Percentiles rank a stretch among this genome's conserved stretches.
Conservation (phyloP, 2,797 vertebrate species). For the Melanotaenia maccullochi region DNA sequence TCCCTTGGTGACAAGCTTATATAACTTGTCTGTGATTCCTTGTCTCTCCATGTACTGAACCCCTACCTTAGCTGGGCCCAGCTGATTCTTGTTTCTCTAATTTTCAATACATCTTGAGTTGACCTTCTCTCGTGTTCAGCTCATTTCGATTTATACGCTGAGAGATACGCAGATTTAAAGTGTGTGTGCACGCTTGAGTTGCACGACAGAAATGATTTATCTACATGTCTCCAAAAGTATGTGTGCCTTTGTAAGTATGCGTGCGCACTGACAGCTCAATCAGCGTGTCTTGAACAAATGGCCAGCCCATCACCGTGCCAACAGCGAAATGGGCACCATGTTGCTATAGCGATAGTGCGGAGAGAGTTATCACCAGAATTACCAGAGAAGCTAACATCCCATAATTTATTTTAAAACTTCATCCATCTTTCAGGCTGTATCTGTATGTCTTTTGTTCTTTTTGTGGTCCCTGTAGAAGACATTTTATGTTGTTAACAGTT, state of each 20-base stretch:
- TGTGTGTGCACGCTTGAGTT: slow-evolving; percentile 19
- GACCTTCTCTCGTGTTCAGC: slow-evolving; percentile 63
- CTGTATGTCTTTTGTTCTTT: slow-evolving; percentile 34
- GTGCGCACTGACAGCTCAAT: slow-evolving; percentile 74
- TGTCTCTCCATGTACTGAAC: slow-evolving; percentile 19
- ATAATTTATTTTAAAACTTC: slow-evolving; percentile 67
- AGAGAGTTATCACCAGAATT: slow-evolving; percentile 75
- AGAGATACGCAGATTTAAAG: slow-evolving; percentile 51
- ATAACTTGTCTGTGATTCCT: slow-evolving; percentile 9
- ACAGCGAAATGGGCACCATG: slow-evolving; percentile 63
- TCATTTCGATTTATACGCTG: slow-evolving; percentile 55
- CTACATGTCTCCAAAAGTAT: slow-evolving; percentile 43
- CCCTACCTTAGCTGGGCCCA: slow-evolving; percentile 25
- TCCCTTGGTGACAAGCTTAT: slow-evolving; percentile 39
- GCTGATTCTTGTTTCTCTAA: slow-evolving; percentile 45
- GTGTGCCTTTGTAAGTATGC: slow-evolving; percentile 39
- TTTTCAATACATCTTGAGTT: slow-evolving; percentile 60
- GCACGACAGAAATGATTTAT: slow-evolving; percentile 58
- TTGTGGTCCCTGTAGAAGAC: slow-evolving; percentile 13
- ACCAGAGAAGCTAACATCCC: slow-evolving; percentile 70
- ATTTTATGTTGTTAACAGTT: not conserved
- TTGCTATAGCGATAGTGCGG: slow-evolving; percentile 71
- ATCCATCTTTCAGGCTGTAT: slow-evolving; percentile 49
- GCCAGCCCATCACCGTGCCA: slow-evolving; percentile 62
- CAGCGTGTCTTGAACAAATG: slow-evolving; percentile 71